These are phyloP conservation scores for Amphimallon solstitiale DNA, from an alignment of 2,888 invertebrate species.

Conservation along the genomic window DNA sequence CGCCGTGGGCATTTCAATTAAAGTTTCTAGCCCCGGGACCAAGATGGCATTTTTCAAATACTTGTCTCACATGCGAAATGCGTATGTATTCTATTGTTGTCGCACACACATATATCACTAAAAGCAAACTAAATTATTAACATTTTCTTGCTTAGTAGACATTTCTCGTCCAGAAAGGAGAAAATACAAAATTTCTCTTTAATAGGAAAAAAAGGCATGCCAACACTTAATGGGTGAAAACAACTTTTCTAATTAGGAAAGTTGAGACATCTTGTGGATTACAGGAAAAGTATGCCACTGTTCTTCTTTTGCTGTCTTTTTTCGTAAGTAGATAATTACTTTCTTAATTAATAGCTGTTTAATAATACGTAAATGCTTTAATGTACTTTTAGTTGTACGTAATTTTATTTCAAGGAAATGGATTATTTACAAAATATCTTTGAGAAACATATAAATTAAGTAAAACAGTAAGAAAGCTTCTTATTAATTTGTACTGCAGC, in stretches of 20 bases:
- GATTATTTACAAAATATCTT: too few relatives aligned
- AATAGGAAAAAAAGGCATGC: slow-evolving; percentile 16
- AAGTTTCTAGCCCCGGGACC: slow-evolving; percentile 52
- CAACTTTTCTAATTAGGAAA: slow-evolving; percentile 29
- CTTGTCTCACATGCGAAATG: slow-evolving; percentile 40
- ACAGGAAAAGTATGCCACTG: background rate
- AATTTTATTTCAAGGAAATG: too few relatives aligned
- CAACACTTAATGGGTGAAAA: slow-evolving; percentile 22
- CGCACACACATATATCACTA: background rate
- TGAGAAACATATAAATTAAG: too few relatives aligned
- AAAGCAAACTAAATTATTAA: slow-evolving; percentile 12
- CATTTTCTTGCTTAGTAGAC: background rate
- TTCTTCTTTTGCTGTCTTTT: background rate
- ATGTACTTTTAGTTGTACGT: too few relatives aligned
- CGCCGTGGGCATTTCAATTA: slow-evolving; percentile 58
- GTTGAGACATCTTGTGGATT: slow-evolving; percentile 21
- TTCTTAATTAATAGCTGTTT: slow-evolving; percentile 9
- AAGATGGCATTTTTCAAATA: slow-evolving; percentile 52
- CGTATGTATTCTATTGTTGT: background rate
- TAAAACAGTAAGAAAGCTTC: too few relatives aligned
- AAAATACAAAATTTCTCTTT: slow-evolving; percentile 15
- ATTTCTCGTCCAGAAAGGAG: background rate
- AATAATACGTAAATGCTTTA: background rate
- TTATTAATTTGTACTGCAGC: too few relatives aligned
- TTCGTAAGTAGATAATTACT: slow-evolving; percentile 15